phyloP scores from a whole-genome alignment of 2,113 vertebrate species.

The Dipodomys spectabilis region DNA sequence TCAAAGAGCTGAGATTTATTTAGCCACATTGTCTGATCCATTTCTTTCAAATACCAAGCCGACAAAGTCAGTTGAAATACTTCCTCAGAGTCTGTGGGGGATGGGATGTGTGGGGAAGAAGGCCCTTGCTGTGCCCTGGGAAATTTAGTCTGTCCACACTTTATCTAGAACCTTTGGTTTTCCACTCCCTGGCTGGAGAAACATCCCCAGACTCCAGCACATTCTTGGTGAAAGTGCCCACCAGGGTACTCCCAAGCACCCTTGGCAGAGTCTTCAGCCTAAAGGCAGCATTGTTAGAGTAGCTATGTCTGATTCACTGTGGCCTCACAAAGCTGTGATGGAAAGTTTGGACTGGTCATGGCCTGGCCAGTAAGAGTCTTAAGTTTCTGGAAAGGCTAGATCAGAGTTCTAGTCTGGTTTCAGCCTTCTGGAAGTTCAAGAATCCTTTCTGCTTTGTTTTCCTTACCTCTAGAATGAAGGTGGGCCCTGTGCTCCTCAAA shows the following conservation, averaged over 20 bases:
- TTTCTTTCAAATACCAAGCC: slow-evolving; percentile 83
- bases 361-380: not conserved
- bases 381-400: not conserved
- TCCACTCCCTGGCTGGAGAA: slow-evolving; percentile 47
- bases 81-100: slow-evolving; percentile 37
- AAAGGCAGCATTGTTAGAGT: not conserved
- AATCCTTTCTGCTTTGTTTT: slow-evolving; percentile 23
- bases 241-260: not conserved
- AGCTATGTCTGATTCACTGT: not conserved
- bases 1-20: slow-evolving; percentile 83
- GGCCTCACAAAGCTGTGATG: not conserved
- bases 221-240: slow-evolving; percentile 57
- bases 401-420: not conserved
- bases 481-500: not conserved
- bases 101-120: slow-evolving; percentile 33
- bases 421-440: not conserved
- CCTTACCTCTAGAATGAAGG: not conserved
- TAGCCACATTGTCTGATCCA: slow-evolving; percentile 75
- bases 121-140: slow-evolving; percentile 47
- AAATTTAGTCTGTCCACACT: slow-evolving; percentile 53
- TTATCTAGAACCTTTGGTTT: slow-evolving; percentile 60
- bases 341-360: fast-evolving
- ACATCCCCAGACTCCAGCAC: slow-evolving; percentile 26
- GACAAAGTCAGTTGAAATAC: slow-evolving; percentile 77
- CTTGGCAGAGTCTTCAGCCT: not conserved